Base-by-base conservation (phyloP, 2,888 invertebrate species). In the Scaptodrosophila latifasciaeformis region DNA sequence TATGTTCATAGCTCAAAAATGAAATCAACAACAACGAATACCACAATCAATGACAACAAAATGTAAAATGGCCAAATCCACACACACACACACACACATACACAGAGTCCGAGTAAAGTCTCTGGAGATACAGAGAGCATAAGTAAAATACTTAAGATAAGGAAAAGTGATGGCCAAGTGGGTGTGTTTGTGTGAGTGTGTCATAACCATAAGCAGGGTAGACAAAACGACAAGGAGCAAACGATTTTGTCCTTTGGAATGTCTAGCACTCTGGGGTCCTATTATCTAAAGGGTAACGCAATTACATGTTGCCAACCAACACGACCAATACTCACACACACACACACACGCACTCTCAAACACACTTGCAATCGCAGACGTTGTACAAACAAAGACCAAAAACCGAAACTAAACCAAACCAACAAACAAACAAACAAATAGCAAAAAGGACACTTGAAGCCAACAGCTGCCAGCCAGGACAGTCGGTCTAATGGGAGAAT, bases 261-360 rank as follows among this genome's bases (percentile, higher is more conserved):
- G 62, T 59, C 70, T 62, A 70, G 74, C 68, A 76, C 76, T 74
- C 76, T 74, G 70, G 79, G 76, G 76, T 65, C 63, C 76, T 69
- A 79, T 76, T 76, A 76, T 79, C 76, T 76, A 76, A 79, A 79
- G 76, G 76, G 79, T 76, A 79, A 70, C 72, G 70, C 76, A 79
- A 76, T 76, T 79, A 76, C 75, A 75, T 70, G 76, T 68, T 37
- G 31, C 19, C 21, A 21, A 37, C 37, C 30, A 18, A 18, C 31
- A 34, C 46, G 13, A 21, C 34, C 18, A 30, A 31, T n/a, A 45
- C 30, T 30, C 18, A 31, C 31, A 42, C 31, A 42, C 30, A 30
- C 27, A 48, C 2, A 40, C 31, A 30, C 10, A 31, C 21, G 29
- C 17, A 34, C n/a, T 0, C 34, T 2, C 34, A 17, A 1, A 24